These are phyloP conservation scores for Hapalemur alaotrensis DNA, from an alignment of 2,797 vertebrate genomes.

Conservation along the genomic window DNA sequence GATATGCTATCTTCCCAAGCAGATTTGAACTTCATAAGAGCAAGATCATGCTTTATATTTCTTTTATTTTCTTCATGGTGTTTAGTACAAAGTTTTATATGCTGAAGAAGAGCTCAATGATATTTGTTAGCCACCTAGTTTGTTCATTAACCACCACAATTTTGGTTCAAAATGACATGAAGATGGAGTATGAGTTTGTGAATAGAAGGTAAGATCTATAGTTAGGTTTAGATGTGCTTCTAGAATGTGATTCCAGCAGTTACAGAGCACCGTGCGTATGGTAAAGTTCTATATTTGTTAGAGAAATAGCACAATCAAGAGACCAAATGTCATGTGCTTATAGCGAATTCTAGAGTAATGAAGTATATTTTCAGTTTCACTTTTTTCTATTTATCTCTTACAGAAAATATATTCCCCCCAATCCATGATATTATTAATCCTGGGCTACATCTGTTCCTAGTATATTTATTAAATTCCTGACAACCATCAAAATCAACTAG, in stretches of 20 bases:
- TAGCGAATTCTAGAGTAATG: not conserved
- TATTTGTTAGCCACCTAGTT: slow-evolving; percentile 3
- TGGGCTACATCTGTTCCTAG: slow-evolving; percentile 3
- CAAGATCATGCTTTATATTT: not conserved
- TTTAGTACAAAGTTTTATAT: not conserved
- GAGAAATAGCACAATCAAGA: not conserved
- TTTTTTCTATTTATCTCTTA: slow-evolving; percentile 13
- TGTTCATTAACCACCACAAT: slow-evolving; percentile 35
- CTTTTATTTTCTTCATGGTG: not conserved
- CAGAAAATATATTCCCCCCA: not conserved
- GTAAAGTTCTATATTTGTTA: not conserved
- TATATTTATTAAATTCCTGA: slow-evolving; percentile 32
- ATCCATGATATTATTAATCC: slow-evolving; percentile 36
- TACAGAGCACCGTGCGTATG: not conserved
- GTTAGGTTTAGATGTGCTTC: not conserved
- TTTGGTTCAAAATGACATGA: slow-evolving; percentile 27
- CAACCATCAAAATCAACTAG: slow-evolving; percentile 18
- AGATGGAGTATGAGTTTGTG: not conserved
- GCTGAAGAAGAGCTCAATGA: not conserved
- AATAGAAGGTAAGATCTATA: not conserved
- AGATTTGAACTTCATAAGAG: not conserved
- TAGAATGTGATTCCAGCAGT: not conserved
- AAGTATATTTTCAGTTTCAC: not conserved
- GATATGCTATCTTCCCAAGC: not conserved
- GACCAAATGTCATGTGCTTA: not conserved